Percentiles rank a stretch among this genome's conserved stretches.
phyloP scores from a whole-genome alignment of 2,888 invertebrate species.

The Epinotia nisella region DNA sequence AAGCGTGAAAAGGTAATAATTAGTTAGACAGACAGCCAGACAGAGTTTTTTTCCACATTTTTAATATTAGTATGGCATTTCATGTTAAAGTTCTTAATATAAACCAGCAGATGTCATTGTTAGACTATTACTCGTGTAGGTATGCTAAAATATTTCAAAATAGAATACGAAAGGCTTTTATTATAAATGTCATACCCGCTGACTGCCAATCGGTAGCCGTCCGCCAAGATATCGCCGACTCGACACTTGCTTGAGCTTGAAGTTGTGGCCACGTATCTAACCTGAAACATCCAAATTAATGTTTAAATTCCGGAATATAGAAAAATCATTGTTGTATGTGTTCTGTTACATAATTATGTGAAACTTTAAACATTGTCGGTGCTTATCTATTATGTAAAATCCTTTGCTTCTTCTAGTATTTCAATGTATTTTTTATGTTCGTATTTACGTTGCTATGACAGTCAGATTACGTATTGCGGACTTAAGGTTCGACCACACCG shows the following conservation, averaged over 20 bases:
- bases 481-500: too few relatives aligned
- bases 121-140: too few relatives aligned
- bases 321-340: neutral
- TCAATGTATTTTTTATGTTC: neutral
- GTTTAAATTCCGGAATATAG: neutral
- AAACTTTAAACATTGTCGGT: neutral
- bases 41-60: too few relatives aligned
- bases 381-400: neutral
- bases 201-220: slow-evolving; percentile 82
- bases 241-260: slow-evolving; percentile 78
- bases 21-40: too few relatives aligned
- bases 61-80: too few relatives aligned
- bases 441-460: slow-evolving; percentile 16
- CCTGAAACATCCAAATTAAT: slow-evolving; percentile 56
- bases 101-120: too few relatives aligned
- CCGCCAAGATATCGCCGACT: slow-evolving; percentile 80
- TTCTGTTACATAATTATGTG: neutral
- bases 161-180: neutral
- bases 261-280: slow-evolving; percentile 81
- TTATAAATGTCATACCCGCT: slow-evolving; percentile 59
- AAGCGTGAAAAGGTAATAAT: too few relatives aligned
- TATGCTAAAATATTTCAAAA: neutral
- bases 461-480: slow-evolving; percentile 4
- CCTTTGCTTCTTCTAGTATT: neutral
- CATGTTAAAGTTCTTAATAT: too few relatives aligned